Evolutionary conservation across 2,113 vertebrate species (phyloP).

Genomic region (Vulpes lagopus): DNA sequence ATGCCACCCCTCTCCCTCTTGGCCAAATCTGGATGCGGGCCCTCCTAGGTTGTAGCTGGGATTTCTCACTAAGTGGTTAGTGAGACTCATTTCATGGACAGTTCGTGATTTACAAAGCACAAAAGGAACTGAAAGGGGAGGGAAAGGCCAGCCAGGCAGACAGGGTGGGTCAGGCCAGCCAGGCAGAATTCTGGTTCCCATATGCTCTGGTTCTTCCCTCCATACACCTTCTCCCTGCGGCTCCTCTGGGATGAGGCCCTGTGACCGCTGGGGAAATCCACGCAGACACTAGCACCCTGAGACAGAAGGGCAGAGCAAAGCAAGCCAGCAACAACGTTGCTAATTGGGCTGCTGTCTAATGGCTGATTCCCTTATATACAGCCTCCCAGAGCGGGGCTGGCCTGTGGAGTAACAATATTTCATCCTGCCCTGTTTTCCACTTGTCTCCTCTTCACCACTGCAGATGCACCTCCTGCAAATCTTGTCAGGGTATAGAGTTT

Average conservation of each 20-base stretch:
- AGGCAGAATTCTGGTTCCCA: neutral
- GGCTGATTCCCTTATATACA: neutral
- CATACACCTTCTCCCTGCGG: neutral
- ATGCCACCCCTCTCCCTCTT: neutral
- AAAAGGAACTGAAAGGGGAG: neutral
- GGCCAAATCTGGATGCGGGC: neutral
- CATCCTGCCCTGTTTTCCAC: slow-evolving; percentile 3
- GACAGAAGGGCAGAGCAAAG: neutral
- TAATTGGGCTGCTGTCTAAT: slow-evolving; percentile 2
- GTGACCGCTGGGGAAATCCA: neutral
- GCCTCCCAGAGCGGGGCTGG: neutral
- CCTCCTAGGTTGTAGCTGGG: neutral
- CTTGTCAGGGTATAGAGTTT: neutral
- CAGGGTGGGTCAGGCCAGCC: neutral
- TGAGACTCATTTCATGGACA: slow-evolving; percentile 3
- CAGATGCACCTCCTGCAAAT: neutral
- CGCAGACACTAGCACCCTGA: neutral
- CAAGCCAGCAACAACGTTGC: slow-evolving; percentile 22
- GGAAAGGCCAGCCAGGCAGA: neutral
- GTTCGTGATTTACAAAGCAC: slow-evolving; percentile 1
- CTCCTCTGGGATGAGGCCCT: neutral
- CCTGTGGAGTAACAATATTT: slow-evolving; percentile 18
- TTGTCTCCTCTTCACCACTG: neutral
- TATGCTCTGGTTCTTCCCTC: neutral
- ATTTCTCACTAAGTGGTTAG: neutral